Percentiles rank a stretch among this genome's conserved stretches.
Evolutionary conservation across 1,140 invertebrate species (phyloP).

Genomic region (Teleogryllus occipitalis): DNA sequence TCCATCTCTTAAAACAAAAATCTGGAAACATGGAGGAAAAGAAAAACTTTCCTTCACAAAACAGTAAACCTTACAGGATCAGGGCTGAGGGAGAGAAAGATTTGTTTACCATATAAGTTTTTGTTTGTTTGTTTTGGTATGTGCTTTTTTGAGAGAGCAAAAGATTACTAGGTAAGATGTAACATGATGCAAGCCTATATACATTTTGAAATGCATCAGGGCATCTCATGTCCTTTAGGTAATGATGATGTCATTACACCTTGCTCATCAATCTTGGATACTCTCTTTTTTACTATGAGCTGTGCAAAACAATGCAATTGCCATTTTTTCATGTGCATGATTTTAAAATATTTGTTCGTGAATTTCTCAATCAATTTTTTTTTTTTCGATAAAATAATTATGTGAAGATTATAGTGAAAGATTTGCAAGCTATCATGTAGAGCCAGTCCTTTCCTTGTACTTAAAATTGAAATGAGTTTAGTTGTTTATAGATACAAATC

Average conservation of each 20-base stretch:
- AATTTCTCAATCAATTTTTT: neutral
- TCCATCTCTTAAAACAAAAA: neutral
- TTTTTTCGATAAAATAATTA: neutral
- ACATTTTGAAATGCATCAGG: constrained; percentile 1
- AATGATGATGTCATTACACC: neutral
- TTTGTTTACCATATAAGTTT: neutral
- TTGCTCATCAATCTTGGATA: neutral
- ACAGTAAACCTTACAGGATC: neutral
- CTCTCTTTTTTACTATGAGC: neutral
- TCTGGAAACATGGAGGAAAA: neutral
- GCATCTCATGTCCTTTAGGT: neutral
- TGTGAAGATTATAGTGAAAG: neutral
- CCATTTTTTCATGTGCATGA: neutral
- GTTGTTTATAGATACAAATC: no score
- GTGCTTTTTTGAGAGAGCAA: neutral
- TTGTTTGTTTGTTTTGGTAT: neutral
- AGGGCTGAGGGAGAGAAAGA: neutral
- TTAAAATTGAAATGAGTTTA: no score
- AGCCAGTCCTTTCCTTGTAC: neutral
- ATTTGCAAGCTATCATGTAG: neutral
- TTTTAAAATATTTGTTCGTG: neutral
- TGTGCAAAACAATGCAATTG: neutral
- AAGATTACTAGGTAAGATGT: neutral
- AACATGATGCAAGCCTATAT: neutral
- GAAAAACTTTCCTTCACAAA: neutral